Evolutionary conservation across 1,140 invertebrate species (phyloP).

Genomic region (Solen grandis): DNA sequence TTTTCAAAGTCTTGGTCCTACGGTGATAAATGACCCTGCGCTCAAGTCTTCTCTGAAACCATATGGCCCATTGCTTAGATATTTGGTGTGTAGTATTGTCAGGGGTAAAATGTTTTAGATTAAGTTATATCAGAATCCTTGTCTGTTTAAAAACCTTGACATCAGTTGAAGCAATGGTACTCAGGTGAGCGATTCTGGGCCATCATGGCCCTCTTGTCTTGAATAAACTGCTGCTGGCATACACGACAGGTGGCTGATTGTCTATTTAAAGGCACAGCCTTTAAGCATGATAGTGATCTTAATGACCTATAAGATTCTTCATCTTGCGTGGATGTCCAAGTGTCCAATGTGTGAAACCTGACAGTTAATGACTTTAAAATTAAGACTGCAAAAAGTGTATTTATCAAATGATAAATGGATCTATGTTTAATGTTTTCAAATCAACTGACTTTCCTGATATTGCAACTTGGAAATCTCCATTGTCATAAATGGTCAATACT

Average conservation of each 20-base stretch:
- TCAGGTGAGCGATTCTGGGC: no score
- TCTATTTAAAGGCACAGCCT: slow-evolving; percentile 3
- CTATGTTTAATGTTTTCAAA: not conserved
- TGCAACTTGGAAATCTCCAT: not conserved
- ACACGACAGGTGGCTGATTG: not conserved
- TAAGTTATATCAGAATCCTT: no score
- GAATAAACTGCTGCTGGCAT: slow-evolving; percentile 23
- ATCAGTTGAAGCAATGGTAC: no score
- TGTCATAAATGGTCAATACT: not conserved
- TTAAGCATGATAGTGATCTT: slow-evolving; percentile 5
- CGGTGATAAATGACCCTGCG: no score
- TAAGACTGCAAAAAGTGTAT: not conserved
- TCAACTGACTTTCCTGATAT: not conserved
- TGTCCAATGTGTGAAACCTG: not conserved
- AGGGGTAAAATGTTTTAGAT: no score
- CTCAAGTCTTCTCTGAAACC: no score
- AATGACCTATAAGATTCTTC: not conserved
- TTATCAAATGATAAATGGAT: not conserved
- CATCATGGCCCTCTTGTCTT: no score
- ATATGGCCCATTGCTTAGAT: no score
- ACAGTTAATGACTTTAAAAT: not conserved
- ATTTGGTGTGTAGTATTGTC: no score
- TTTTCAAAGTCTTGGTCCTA: no score
- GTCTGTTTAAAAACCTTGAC: no score
- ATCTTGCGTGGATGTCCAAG: not conserved